Percentiles rank a stretch among this genome's conserved stretches.
Evolutionary conservation across 2,113 vertebrate genomes (phyloP).

Genomic region (Mus musculus): GRCm39 chr12:92896501-92897000

Average conservation of each 20-base stretch:
- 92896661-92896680: neutral
- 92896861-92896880: no score
- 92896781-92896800: neutral
- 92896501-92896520: neutral
- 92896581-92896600: neutral
- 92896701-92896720: no score
- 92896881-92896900: neutral
- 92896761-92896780: neutral
- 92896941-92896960: neutral
- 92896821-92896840: no score
- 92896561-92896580: neutral
- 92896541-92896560: neutral
- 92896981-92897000: neutral
- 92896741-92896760: neutral
- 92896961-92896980: no score
- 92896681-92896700: rapidly evolving
- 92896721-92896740: neutral
- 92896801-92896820: neutral
- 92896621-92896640: neutral
- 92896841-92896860: neutral
- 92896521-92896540: neutral
- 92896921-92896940: neutral
- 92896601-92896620: no score
- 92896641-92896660: neutral
- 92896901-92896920: neutral